Conservation (phyloP, 2,797 vertebrate species). For the Sebastes matsubarae region DNA sequence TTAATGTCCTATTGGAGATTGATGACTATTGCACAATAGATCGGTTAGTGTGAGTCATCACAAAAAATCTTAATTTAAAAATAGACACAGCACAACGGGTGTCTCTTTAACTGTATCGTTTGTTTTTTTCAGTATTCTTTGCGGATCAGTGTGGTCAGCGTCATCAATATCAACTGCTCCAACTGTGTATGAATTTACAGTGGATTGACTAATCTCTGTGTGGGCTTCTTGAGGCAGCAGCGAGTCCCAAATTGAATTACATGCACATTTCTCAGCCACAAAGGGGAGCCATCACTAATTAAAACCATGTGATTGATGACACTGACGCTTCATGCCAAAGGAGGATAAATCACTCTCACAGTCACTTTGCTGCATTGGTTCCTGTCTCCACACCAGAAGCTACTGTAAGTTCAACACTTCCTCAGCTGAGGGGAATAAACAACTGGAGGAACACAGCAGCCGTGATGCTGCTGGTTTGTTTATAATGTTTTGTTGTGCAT, state of each 20-base stretch:
- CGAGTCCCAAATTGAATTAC: slow-evolving; percentile 85
- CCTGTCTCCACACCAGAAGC: slow-evolving; percentile 62
- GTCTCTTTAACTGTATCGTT: background rate
- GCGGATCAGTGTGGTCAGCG: slow-evolving; percentile 6
- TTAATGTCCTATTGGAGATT: background rate
- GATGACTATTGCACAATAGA: background rate
- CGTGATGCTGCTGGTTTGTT: background rate
- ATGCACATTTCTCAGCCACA: slow-evolving; percentile 86
- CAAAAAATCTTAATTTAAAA: background rate
- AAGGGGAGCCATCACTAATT: slow-evolving; percentile 85
- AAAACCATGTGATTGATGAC: slow-evolving; percentile 86
- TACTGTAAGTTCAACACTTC: slow-evolving; percentile 77
- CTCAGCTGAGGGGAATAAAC: slow-evolving; percentile 39
- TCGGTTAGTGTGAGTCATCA: background rate
- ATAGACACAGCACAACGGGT: background rate
- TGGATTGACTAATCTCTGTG: slow-evolving; percentile 65
- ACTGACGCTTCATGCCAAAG: slow-evolving; percentile 72
- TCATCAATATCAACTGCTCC: slow-evolving; percentile 2
- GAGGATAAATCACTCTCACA: slow-evolving; percentile 77
- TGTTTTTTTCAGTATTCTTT: background rate
- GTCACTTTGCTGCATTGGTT: slow-evolving; percentile 83
- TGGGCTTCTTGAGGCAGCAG: slow-evolving; percentile 68
- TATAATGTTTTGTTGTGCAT: slow-evolving; percentile 40
- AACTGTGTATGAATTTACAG: slow-evolving; percentile 52
- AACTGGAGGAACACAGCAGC: slow-evolving; percentile 6